Base-by-base conservation (phyloP, 2,113 vertebrate species). In the Siniperca chuatsi region DNA sequence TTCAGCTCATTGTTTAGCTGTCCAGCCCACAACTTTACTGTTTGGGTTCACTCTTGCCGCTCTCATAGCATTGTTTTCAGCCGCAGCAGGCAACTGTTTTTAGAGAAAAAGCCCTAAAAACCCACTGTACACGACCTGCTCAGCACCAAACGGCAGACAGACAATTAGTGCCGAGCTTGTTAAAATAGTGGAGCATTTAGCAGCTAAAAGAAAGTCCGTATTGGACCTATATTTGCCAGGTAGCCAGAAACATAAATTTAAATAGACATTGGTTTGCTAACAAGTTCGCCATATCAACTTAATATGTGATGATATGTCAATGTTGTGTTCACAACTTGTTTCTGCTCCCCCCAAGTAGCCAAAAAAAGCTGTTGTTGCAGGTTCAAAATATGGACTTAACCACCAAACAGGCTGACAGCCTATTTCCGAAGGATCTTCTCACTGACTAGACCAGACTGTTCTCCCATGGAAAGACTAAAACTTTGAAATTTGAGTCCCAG, bases 401-500 rank as follows among this genome's bases (percentile, higher is more conserved):
- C 50, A 50, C 8, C 44, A 44, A 44, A 62, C n/a, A 57, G 13
- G 46, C 6, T 65, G n/a, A 44, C 7, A 73, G n/a, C 0, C 42
- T 46, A 23, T 42, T 8, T 42, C 3, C 1, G 1, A 76, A 33
- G 55, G 65, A 69, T 61, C 42, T 65, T 72, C 37, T 35, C n/a
- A 61, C 55, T 82, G 23, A 77, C 29, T 52, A 2, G 4, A 29
- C 48, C 40, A 6, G 6, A 83, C 60, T 70, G 40, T 69, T 46
- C 29, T 79, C 55, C 33, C 35, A 64, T 61, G 21, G n/a, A 46
- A 72, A 37, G 64, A 67, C 23, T 23, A 44, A 60, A 78, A 72
- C 66, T 73, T 86, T 86, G 83, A 90, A 84, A 88, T 85, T 0
- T 55, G 67, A 85, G 11, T 58, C 11, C 42, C 6, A 55, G 68